Evolutionary conservation across 2,113 vertebrate species (phyloP).

Genomic region (Acanthochromis polyacanthus): DNA sequence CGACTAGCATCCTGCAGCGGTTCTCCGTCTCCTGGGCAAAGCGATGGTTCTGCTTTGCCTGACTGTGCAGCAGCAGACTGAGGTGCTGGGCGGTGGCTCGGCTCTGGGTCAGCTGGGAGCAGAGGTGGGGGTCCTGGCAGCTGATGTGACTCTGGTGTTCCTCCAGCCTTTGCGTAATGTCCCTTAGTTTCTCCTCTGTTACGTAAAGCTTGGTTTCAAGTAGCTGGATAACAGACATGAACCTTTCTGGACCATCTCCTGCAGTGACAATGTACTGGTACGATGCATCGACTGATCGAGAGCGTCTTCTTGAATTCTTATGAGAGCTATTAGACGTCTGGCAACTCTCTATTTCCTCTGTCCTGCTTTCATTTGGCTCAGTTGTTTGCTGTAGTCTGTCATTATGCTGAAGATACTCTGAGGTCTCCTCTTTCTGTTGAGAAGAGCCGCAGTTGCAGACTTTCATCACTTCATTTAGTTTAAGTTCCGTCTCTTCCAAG

Average conservation of each 20-base stretch:
- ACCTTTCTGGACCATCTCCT: conserved; percentile 84
- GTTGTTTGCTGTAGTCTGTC: conserved; percentile 28
- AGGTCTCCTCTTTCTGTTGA: conserved; percentile 51
- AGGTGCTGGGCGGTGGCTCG: conserved; percentile 84
- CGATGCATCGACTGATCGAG: conserved; percentile 81
- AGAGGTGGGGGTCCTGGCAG: conserved; percentile 80
- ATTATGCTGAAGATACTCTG: conserved; percentile 70
- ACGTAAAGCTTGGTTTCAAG: conserved; percentile 92
- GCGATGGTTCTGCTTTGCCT: conserved; percentile 80
- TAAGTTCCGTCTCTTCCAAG: conserved; percentile 89
- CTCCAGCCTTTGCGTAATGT: conserved; percentile 89
- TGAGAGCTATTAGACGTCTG: conserved; percentile 80
- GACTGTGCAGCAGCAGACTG: conserved; percentile 88
- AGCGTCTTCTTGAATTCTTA: conserved; percentile 11
- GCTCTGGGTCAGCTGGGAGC: conserved; percentile 86
- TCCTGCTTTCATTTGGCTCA: conserved; percentile 25
- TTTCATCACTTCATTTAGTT: conserved; percentile 76
- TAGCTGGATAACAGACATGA: conserved; percentile 90
- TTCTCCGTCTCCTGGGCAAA: conserved; percentile 72
- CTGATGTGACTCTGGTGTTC: conserved; percentile 86
- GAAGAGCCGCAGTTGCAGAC: conserved; percentile 39
- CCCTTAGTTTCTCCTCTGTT: conserved; percentile 93
- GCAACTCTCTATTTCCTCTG: conserved; percentile 58
- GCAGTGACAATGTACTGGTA: conserved; percentile 66
- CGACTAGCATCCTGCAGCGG: conserved; percentile 80